Conservation (phyloP, 2,888 invertebrate species). For the Acanthopleura granulata region DNA sequence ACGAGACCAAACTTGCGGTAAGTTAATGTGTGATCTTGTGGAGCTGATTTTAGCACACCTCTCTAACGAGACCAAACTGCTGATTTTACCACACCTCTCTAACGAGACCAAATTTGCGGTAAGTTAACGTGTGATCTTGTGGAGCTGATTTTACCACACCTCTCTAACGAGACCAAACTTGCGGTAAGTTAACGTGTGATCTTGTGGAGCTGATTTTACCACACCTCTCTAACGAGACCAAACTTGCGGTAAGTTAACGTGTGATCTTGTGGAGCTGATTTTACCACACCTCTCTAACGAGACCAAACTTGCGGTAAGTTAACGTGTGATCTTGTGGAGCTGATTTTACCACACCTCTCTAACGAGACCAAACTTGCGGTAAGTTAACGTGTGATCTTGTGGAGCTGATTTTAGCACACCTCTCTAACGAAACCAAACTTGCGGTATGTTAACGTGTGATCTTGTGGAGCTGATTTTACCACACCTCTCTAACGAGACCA, state of each 20-base stretch:
- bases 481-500: neutral
- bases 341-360: neutral
- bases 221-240: neutral
- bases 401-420: conserved; percentile 74
- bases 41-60: too few relatives aligned
- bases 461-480: too few relatives aligned
- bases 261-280: neutral
- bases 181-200: too few relatives aligned
- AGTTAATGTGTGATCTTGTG: neutral
- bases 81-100: too few relatives aligned
- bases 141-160: neutral
- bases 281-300: conserved; percentile 65
- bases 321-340: neutral
- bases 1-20: neutral
- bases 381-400: neutral
- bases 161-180: neutral
- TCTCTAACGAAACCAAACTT: neutral
- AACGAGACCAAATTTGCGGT: too few relatives aligned
- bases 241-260: conserved; percentile 80
- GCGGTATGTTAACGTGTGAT: neutral
- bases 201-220: neutral
- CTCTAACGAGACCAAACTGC: too few relatives aligned
- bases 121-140: too few relatives aligned
- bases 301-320: conserved; percentile 90
- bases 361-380: neutral